phyloP scores from a whole-genome alignment of 2,797 vertebrate genomes.

The Glyptemys insculpta region DNA sequence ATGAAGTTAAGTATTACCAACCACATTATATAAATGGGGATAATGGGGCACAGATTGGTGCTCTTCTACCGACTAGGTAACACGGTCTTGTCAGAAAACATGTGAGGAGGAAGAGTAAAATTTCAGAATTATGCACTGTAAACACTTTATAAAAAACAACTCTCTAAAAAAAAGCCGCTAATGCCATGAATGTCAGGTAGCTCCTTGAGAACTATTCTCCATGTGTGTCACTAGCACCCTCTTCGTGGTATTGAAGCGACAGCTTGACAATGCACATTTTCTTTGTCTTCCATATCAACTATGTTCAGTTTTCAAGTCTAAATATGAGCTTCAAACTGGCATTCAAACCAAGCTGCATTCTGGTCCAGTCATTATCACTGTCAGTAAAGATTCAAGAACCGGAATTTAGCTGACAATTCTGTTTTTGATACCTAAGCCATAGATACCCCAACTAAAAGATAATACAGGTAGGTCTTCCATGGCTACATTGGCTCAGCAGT shows the following conservation, averaged over 20 bases:
- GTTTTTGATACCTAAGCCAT: neutral
- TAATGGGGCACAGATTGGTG: neutral
- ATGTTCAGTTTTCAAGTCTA: neutral
- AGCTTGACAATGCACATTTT: neutral
- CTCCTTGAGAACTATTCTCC: neutral
- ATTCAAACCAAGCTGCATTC: neutral
- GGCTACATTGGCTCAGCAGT: neutral
- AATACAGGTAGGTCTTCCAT: neutral
- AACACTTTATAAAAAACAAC: neutral
- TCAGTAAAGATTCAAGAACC: neutral
- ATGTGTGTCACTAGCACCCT: neutral
- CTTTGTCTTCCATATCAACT: neutral
- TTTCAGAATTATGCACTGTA: neutral
- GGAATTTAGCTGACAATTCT: neutral
- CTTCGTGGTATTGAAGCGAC: accelerated
- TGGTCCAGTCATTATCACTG: accelerated
- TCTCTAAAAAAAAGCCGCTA: too few species aligned
- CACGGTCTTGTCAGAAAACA: neutral
- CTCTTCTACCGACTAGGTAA: neutral
- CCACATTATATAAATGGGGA: neutral
- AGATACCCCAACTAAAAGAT: neutral
- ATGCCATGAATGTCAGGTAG: neutral
- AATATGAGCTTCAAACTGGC: neutral
- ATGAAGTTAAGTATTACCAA: neutral
- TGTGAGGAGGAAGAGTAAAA: neutral